These are phyloP conservation scores for Patella vulgata DNA, from an alignment of 1,140 invertebrate genomes.

Conservation along the genomic window DNA sequence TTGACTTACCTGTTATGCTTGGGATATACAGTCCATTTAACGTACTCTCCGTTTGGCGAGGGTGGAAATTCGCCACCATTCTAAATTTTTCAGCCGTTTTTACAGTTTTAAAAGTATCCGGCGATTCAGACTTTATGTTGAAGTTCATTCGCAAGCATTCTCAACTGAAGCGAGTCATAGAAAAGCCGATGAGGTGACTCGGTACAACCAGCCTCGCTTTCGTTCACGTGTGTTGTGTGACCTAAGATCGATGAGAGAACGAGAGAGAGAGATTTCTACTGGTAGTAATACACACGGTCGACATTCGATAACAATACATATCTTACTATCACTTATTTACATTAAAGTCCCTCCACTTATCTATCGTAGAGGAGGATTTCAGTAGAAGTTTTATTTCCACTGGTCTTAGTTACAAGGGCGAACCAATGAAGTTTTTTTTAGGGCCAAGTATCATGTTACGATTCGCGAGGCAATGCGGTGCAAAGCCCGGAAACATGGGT, in stretches of 20 bases:
- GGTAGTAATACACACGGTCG: too few species aligned
- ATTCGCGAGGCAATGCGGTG: neutral
- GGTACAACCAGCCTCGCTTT: conserved; percentile 14
- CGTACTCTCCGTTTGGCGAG: conserved; percentile 46
- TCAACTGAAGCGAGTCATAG: too few species aligned
- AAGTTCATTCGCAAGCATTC: too few species aligned
- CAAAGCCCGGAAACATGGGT: conserved; percentile 9
- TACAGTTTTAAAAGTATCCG: conserved; percentile 3
- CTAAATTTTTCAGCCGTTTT: conserved; percentile 11
- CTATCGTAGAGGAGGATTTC: too few species aligned
- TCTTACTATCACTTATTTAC: too few species aligned
- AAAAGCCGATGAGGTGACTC: conserved; percentile 10
- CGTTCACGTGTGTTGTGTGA: neutral
- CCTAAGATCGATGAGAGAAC: neutral
- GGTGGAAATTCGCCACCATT: conserved; percentile 48
- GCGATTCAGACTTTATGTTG: neutral
- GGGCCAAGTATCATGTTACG: neutral
- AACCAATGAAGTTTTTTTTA: too few species aligned
- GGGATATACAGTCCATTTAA: conserved; percentile 47
- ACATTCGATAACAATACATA: too few species aligned
- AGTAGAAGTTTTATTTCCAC: too few species aligned
- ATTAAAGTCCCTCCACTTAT: too few species aligned
- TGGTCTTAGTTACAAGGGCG: too few species aligned
- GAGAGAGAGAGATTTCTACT: conserved; percentile 8
- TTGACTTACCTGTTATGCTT: conserved; percentile 43